These are phyloP conservation scores for Erpetoichthys calabaricus DNA, from an alignment of 2,797 vertebrate genomes.

Conservation along the genomic window DNA sequence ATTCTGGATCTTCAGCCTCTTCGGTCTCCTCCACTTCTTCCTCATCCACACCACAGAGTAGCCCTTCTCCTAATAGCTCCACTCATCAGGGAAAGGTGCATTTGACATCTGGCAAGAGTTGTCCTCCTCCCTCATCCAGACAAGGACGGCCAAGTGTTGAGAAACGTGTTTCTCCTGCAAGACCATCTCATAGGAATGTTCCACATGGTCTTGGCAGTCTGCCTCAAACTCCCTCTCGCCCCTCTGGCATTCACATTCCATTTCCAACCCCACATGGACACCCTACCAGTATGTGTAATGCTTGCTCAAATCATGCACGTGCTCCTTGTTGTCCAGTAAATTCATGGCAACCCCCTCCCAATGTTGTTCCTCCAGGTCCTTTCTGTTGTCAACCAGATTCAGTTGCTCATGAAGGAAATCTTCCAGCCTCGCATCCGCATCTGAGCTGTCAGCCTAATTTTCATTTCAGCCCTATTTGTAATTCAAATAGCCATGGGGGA, in stretches of 20 bases:
- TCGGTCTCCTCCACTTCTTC: constrained; percentile 32
- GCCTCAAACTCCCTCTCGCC: constrained; percentile 27
- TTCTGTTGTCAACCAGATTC: constrained; percentile 16
- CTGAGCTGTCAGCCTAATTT: constrained; percentile 27
- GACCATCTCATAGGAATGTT: constrained; percentile 21
- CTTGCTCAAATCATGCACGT: constrained; percentile 32
- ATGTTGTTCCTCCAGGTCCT: constrained; percentile 18
- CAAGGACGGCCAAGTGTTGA: constrained; percentile 15
- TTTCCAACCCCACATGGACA: constrained; percentile 17
- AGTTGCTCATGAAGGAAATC: constrained; percentile 30
- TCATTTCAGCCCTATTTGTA: constrained; percentile 36
- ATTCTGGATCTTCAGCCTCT: constrained; percentile 20
- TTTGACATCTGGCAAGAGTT: constrained; percentile 25
- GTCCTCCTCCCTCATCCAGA: constrained; percentile 16
- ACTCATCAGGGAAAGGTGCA: constrained; percentile 25
- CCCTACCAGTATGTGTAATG: constrained; percentile 43
- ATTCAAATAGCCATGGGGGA: constrained; percentile 33
- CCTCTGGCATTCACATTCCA: constrained; percentile 49
- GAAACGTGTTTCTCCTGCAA: constrained; percentile 4
- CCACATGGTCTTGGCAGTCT: constrained; percentile 29
- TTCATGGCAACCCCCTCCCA: constrained; percentile 39
- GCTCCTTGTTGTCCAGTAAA: constrained; percentile 32
- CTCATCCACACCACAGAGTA: constrained; percentile 33
- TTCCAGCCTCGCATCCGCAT: constrained; percentile 29
- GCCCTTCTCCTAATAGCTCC: constrained; percentile 33